Conservation (phyloP, 2,797 vertebrate genomes). For the Megalops cyprinoides region DNA sequence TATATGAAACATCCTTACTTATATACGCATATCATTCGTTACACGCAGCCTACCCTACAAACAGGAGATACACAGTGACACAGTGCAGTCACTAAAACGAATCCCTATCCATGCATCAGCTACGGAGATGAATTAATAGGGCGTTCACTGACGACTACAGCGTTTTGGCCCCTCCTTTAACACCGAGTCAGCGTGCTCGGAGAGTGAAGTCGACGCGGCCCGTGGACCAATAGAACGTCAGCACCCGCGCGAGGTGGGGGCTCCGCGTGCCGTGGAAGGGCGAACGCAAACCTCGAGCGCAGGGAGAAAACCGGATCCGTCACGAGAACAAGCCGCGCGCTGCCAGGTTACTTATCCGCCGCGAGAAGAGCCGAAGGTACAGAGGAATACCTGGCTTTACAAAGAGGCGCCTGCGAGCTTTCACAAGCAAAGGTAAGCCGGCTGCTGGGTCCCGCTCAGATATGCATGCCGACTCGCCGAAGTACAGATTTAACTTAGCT, state of each 20-base stretch:
- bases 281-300: background rate
- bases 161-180: background rate
- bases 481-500: slow-evolving; percentile 9
- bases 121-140: background rate
- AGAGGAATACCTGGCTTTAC: background rate
- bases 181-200: background rate
- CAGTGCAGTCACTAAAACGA: background rate
- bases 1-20: background rate
- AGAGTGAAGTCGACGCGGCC: background rate
- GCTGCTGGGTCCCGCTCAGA: background rate
- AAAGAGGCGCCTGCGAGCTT: background rate
- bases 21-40: background rate
- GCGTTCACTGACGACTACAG: background rate
- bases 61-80: background rate
- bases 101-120: background rate
- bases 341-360: background rate
- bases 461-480: too few relatives aligned
- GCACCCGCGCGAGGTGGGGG: background rate
- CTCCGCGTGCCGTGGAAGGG: background rate
- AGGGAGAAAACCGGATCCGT: background rate
- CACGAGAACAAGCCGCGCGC: slow-evolving; percentile 2
- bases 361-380: background rate
- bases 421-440: background rate
- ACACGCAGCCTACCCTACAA: too few relatives aligned
- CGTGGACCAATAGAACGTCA: slow-evolving; percentile 5